Percentiles rank a stretch among this genome's conserved stretches.
These are phyloP conservation scores for Coenonympha glycerion DNA, from an alignment of 2,888 invertebrate species.

Conservation along the genomic window DNA sequence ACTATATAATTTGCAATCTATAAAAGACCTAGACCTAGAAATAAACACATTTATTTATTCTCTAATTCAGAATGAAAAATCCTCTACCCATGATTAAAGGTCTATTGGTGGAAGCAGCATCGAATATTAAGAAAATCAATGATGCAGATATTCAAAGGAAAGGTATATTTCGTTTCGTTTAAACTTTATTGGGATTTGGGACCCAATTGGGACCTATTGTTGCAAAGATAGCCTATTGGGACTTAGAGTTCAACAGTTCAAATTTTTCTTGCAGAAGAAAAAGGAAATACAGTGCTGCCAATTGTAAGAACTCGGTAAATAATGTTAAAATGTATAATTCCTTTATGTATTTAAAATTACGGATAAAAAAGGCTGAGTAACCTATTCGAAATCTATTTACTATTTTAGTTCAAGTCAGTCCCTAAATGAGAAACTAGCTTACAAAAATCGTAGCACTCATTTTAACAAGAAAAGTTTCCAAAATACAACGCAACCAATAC, in stretches of 20 bases:
- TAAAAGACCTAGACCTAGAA: no score
- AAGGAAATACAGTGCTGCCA: constrained; percentile 16
- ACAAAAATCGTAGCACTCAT: constrained; percentile 13
- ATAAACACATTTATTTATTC: no score
- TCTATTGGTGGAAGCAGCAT: constrained; percentile 20
- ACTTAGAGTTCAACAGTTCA: no score
- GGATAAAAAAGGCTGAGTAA: no score
- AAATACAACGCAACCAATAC: not conserved
- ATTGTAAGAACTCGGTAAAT: constrained; percentile 17
- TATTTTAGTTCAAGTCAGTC: constrained; percentile 22
- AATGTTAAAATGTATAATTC: no score
- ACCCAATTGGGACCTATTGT: not conserved
- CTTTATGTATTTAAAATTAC: no score
- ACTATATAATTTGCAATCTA: no score
- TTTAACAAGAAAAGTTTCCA: not conserved
- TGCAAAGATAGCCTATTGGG: not conserved
- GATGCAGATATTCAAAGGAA: not conserved
- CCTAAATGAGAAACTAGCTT: not conserved
- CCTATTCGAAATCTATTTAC: no score
- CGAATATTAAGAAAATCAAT: constrained; percentile 16
- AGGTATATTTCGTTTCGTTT: not conserved
- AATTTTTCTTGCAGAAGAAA: constrained; percentile 14
- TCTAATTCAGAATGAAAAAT: constrained; percentile 28
- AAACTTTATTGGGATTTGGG: no score
- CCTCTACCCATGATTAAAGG: constrained; percentile 26